Base-by-base conservation (phyloP, 2,888 invertebrate species). In the Andrena haemorrhoa region DNA sequence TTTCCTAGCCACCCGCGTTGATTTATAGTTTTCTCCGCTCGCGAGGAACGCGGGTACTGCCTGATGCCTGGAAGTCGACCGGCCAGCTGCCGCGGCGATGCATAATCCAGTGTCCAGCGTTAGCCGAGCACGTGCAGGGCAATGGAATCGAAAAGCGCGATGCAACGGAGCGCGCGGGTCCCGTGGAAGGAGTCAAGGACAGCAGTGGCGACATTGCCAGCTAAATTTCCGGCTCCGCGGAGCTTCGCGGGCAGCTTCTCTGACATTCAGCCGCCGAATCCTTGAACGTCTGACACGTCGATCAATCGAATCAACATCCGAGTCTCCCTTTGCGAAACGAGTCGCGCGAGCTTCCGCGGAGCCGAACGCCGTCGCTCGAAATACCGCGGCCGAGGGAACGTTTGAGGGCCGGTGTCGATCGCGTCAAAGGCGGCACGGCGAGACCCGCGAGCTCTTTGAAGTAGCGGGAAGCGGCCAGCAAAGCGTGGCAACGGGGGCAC, bases 101-200 rank as follows among this genome's bases (percentile, higher is more conserved):
- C 79, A 51, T 68, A 53, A 63, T 73, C 61, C 63, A 56, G 56
- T 12, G 16, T 61, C 49, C 47, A 66, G 26, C n/a, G 33, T 65
- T 49, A 68, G 63, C 49, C 72, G 35, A 72, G 12, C 72, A 72
- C 66, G 72, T 68, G 79, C 61, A 16, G 53, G n/a, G 61, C 72
- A 79, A 12, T 51, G 63, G 56, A 53, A 60, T 10, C 29, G 65
- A 35, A 68, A 47, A 23, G 61, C 16, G n/a, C 20, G 47, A 61
- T 33, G n/a, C 35, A 70, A 56, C 16, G 70, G 51, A 6, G 35
- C 63, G 63, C 66, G 75, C 53, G 61, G 61, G 75, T 66, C 65
- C 80, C 58, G 33, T 35, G 63, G 58, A 33, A 65, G 26, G 41
- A 80, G 69, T 74, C 81, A 75, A 80, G 81, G 81, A 60, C 82